Base-by-base conservation (phyloP, 2,888 invertebrate genomes). In the Lithophane socia region DNA sequence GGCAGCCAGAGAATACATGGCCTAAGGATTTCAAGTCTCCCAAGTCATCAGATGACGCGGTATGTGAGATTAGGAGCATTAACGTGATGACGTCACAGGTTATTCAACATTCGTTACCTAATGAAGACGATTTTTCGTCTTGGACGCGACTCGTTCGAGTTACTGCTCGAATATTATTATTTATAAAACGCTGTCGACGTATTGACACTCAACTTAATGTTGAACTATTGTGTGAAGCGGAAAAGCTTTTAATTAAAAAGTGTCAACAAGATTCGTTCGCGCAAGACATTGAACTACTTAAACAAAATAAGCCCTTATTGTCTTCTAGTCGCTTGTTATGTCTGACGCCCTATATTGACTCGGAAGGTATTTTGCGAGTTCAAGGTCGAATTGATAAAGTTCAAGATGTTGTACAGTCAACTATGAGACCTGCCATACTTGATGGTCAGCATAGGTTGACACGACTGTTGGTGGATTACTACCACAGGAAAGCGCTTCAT, bases 311-410 rank as follows among this genome's bases (percentile, higher is more conserved):
- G 56, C 56, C n/a, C 56, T 12, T 56, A 56, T 12, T 12, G 12
- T n/a, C n/a, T 56, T 56, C 12, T 56, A 56, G 56, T 56, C 56
- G n/a, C 10, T n/a, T 56, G 56, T 56, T 56, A 12, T 56, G n/a
- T 56, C n/a, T 56, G 56, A 56, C 56, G n/a, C n/a, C 56, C n/a
- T 56, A n/a, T 56, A n/a, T 56, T n/a, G 56, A 56, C n/a, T n/a
- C 56, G n/a, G 56, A 56, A 56, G 56, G n/a, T 56, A n/a, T 56
- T 56, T n/a, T n/a, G n/a, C 56, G 5, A 56, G 56, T 56, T 56
- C 56, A 37, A 37, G 37, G 37, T 56, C 56, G 29, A 29, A 29
- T 29, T 29, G 29, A 29, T 29, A 29, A 29, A 29, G 29, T 29
- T 29, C 29, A 29, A 29, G 29, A 29, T 29, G 29, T 29, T 29